phyloP scores from a whole-genome alignment of 1,140 invertebrate species.

The Potamilus streckersoni region DNA sequence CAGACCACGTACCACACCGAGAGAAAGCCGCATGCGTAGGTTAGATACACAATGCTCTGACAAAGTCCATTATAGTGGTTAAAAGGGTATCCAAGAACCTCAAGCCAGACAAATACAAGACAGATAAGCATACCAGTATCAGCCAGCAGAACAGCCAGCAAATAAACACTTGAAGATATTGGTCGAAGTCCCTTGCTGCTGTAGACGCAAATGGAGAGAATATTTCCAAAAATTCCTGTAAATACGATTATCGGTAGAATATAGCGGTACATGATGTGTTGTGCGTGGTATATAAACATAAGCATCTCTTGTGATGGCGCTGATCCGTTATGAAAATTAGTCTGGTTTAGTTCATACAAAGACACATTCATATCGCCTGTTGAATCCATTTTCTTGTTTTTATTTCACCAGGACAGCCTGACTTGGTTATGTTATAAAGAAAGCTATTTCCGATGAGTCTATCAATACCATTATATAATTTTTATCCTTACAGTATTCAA shows the following conservation, averaged over 20 bases:
- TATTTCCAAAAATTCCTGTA: conserved; percentile 39
- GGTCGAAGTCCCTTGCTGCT: conserved; percentile 29
- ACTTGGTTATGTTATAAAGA: too few species aligned
- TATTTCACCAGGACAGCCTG: too few species aligned
- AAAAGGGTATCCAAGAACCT: conserved; percentile 31
- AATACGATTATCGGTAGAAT: conserved; percentile 40
- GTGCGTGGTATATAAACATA: too few species aligned
- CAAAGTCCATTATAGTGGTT: conserved; percentile 67
- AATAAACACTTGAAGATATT: conserved; percentile 43
- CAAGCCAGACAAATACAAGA: conserved; percentile 43
- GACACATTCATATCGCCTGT: too few species aligned
- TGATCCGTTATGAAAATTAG: too few species aligned
- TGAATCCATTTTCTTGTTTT: too few species aligned
- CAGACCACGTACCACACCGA: conserved; percentile 87
- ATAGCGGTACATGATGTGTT: conserved; percentile 26
- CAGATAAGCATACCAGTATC: conserved; percentile 41
- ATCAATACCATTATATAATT: too few species aligned
- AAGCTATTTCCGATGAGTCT: too few species aligned
- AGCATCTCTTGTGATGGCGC: too few species aligned
- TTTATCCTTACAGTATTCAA: too few species aligned
- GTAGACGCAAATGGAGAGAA: conserved; percentile 35
- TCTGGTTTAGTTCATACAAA: too few species aligned
- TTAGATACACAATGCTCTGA: conserved; percentile 78
- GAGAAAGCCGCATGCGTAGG: conserved; percentile 78
- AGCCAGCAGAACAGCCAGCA: conserved; percentile 39